These are phyloP conservation scores for Aeoliscus strigatus DNA, from an alignment of 2,797 vertebrate genomes.

Conservation along the genomic window DNA sequence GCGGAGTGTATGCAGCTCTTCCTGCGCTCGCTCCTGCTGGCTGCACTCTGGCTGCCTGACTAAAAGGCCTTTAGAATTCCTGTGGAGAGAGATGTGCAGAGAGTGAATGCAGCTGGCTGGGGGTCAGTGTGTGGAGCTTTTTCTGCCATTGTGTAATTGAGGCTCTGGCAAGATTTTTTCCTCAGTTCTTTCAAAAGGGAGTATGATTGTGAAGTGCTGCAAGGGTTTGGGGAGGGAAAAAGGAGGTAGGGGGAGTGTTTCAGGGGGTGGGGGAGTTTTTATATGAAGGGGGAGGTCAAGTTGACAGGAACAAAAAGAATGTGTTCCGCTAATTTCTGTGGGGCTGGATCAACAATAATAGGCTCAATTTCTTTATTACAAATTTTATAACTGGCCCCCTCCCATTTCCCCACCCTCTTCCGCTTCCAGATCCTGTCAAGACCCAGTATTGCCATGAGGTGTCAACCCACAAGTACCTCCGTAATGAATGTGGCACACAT, in stretches of 20 bases:
- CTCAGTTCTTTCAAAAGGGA: conserved; percentile 80
- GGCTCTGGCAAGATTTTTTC: conserved; percentile 91
- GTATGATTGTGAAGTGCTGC: conserved; percentile 82
- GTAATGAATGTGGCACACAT: conserved; percentile 60
- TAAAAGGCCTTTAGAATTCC: conserved; percentile 99
- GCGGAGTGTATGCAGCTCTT: conserved; percentile 87
- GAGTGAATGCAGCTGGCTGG: conserved; percentile 99
- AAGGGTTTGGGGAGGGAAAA: conserved; percentile 73
- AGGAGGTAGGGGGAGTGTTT: conserved; percentile 76
- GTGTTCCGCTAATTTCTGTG: conserved; percentile 87
- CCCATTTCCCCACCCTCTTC: conserved; percentile 73
- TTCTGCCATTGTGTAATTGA: conserved; percentile 99
- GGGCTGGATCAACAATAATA: conserved; percentile 87
- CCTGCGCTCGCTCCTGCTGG: conserved; percentile 88
- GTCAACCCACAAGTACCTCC: conserved; percentile 68
- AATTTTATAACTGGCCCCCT: conserved; percentile 76
- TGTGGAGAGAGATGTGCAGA: conserved; percentile 98
- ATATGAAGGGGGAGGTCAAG: conserved; percentile 83
- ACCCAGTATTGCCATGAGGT: conserved; percentile 70
- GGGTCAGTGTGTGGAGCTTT: conserved; percentile 96
- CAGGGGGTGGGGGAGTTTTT: conserved; percentile 79
- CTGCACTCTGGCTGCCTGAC: conserved; percentile 97
- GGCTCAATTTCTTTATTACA: conserved; percentile 86
- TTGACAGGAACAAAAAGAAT: conserved; percentile 90
- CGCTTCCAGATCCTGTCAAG: conserved; percentile 75